Evolutionary conservation across 2,888 invertebrate species (phyloP), one percentile per base, ranked within the genome.

Genomic region (Caenorhabditis imperialis): DNA sequence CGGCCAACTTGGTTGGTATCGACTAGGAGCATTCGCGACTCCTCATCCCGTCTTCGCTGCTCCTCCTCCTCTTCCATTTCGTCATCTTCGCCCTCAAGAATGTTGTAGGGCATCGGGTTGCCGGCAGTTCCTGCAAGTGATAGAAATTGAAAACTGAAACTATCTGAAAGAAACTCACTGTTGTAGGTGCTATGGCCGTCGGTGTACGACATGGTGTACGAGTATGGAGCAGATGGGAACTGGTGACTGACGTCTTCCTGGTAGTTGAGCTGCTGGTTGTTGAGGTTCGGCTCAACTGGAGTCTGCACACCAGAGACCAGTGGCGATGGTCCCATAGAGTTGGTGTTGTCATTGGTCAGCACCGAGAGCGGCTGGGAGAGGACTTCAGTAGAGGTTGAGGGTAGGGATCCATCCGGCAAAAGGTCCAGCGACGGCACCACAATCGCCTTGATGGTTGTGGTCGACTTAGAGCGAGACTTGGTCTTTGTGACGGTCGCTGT

Each of bases 161-260:
- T 18, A 25, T 33, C 50, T 50, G 33, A 50, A 50, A 23, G 10
- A 45, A 23, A 22, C 22, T 40, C 40, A 40, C 10, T n/a, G n/a
- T 40, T 3, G 1, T 10, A 40, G 40, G 16, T n/a, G 38, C 38
- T 16, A 3, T n/a, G 10, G 3, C 16, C n/a, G n/a, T n/a, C n/a
- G 38, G 12, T 38, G 38, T 38, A 16, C 14, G n/a, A 38, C 38
- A 38, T 14, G 16, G 16, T 38, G 14, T 10, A 38, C 4, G 16
- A n/a, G 14, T 4, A 16, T 10, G 14, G 12, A 38, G 38, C n/a
- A n/a, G n/a, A n/a, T n/a, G n/a, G n/a, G n/a, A n/a, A n/a, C n/a
- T n/a, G n/a, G n/a, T n/a, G 38, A 6, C 3, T 38, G 38, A 3
- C n/a, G 4, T 38, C 16, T 38, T 38, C 38, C 16, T 38, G 38